Evolutionary conservation across 2,113 vertebrate genomes (phyloP), one percentile per base, ranked within the genome.

Genomic region (Pycnonotus jocosus): DNA sequence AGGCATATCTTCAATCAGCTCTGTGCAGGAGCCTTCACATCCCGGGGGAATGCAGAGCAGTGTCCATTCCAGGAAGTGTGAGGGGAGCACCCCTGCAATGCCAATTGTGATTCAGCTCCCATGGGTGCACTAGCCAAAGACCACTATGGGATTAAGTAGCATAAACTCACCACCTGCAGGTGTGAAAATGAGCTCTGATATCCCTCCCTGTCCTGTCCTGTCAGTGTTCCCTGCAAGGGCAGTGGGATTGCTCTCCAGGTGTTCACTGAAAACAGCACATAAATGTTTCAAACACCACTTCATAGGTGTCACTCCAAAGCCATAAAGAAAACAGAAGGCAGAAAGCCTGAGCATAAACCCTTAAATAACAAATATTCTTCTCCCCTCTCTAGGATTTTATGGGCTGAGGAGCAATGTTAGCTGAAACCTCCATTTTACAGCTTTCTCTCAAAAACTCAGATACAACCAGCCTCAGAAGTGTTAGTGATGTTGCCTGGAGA

Each of bases 401-500:
- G 16, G 50, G 64, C 95, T 88, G 65, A 81, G 83, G 81, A 74
- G 37, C 25, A 30, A 56, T 88, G 83, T 71, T 69, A 89, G 86
- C 42, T 71, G 92, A 96, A 90, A 87, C 62, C 74, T 95, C 82
- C 10, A 5, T 58, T 88, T 90, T 87, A 89, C 86, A 70, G 24
- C 64, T 93, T 96, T 83, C 94, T 53, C 45, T 92, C 54, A 27
- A 95, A 93, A 96, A 50, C 38, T 94, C 61, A 47, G 45, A 48
- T 62, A 57, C 27, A 90, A 23, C 11, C 53, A 53, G 48, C 57
- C 44, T 74, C 61, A 35, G 81, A 95, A 92, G 48, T n/a, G 64
- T 89, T 92, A 90, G 90, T 31, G 60, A 88, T 62, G 86, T 35
- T 94, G 86, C 95, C 95, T 96, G 94, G 54, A 96, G 95, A 94